Evolutionary conservation across 1,140 invertebrate species (phyloP), one percentile per base, ranked within the genome.

Genomic region (Archivesica marissinica): DNA sequence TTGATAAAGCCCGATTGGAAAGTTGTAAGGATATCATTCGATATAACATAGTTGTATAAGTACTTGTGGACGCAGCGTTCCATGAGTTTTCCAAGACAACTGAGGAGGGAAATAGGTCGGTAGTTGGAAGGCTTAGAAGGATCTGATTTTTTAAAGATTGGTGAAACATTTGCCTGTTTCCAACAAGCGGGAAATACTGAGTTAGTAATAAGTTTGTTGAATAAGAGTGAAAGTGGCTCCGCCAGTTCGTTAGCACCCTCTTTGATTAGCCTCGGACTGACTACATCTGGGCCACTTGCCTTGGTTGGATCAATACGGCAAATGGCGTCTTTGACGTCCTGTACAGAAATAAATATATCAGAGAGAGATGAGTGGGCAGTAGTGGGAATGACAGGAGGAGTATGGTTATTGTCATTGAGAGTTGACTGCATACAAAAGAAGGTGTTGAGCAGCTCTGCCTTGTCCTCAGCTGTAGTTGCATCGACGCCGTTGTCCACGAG

Each of bases 21-120:
- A 25, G 20, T 11, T 50, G 41, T 52, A 0, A 72, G 33, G 25
- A 75, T 20, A 30, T 25, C 25, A 52, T 75, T 75, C 11, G 13
- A 50, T 11, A 52, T 75, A n/a, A 75, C 23, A 41, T 50, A 75
- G 44, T 75, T 50, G 47, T 75, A 52, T 17, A 75, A 23, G 33
- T 75, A 52, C 38, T 75, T 75, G 33, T 52, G 23, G 39, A 75
- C 38, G 52, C 72, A 75, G 20, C 72, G 44, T 52, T 75, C 72
- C 72, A 75, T 75, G 39, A 75, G 72, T 52, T 75, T 75, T 17
- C 72, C 30, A 52, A 75, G 39, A 30, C 72, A 75, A 75, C 47
- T 75, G 2, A 75, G 72, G 52, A 6, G 72, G n/a, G 72, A 75
- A 23, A 75, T 72, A 2, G 44, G 72, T 23, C 72, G 30, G 52